Conservation (phyloP, 2,113 vertebrate species). For the Hypomesus transpacificus region DNA sequence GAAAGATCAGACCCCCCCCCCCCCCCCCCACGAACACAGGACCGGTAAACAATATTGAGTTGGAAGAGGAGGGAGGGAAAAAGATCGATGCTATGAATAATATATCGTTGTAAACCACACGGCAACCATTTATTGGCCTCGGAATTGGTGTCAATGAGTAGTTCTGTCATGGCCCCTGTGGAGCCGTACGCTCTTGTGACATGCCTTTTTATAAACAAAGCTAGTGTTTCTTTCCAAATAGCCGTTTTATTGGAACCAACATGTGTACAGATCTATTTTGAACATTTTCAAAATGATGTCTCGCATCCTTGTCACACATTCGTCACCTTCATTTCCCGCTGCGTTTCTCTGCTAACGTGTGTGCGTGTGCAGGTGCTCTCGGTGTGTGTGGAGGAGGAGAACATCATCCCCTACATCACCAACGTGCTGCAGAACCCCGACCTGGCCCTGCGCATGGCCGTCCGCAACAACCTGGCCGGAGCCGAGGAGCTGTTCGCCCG, state of each 20-base stretch:
- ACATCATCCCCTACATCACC: conserved; percentile 99
- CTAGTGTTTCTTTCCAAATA: background rate
- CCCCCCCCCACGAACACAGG: background rate
- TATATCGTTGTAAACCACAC: too few species aligned
- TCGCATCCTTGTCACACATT: background rate
- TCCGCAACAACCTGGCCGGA: conserved; percentile 96
- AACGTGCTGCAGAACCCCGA: conserved; percentile 98
- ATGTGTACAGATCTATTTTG: too few species aligned
- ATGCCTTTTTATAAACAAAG: background rate
- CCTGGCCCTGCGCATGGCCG: conserved; percentile 92
- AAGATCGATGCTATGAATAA: background rate
- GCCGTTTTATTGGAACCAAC: background rate
- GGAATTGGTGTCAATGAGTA: too few species aligned
- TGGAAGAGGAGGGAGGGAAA: background rate
- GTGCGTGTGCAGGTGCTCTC: conserved; percentile 82
- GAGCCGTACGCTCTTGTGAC: background rate
- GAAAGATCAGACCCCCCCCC: background rate
- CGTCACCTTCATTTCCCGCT: background rate
- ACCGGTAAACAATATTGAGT: background rate
- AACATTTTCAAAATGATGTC: too few species aligned
- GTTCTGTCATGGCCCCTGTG: too few species aligned
- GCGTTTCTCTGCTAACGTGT: conserved; percentile 1
- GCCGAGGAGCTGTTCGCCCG: conserved; percentile 97
- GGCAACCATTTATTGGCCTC: too few species aligned
- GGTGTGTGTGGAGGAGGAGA: conserved; percentile 98